A percentile compares a stretch with the other conserved stretches of the same genome.
Evolutionary conservation across 2,888 invertebrate species (phyloP).

Genomic region (Amaurobius ferox): DNA sequence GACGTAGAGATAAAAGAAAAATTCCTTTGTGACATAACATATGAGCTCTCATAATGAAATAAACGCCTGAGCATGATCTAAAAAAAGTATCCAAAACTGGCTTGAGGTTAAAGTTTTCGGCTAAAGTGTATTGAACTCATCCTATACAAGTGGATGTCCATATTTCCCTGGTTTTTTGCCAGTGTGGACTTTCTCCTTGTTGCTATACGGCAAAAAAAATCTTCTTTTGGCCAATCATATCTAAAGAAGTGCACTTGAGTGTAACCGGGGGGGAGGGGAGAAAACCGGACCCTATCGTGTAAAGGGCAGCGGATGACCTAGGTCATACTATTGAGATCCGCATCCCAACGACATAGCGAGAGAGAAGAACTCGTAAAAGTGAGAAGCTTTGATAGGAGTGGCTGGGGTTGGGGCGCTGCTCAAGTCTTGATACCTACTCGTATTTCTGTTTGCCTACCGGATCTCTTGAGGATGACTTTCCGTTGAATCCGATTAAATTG

Average conservation of each 20-base stretch:
- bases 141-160: not conserved
- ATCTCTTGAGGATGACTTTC: too few relatives aligned
- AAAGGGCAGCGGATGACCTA: conserved; percentile 47
- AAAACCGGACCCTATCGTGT: conserved; percentile 18
- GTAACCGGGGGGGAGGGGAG: not conserved
- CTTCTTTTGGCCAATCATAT: not conserved
- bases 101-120: not conserved
- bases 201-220: not conserved
- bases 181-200: not conserved
- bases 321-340: conserved; percentile 38
- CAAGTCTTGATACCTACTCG: not conserved
- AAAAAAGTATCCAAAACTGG: not conserved
- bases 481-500: too few relatives aligned
- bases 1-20: too few relatives aligned
- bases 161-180: not conserved
- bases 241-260: not conserved
- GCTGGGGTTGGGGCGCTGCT: not conserved
- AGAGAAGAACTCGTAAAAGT: conserved; percentile 42
- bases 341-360: conserved; percentile 12
- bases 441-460: not conserved
- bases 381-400: conserved; percentile 14
- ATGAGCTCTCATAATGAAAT: too few relatives aligned
- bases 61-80: not conserved
- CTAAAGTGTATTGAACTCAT: not conserved
- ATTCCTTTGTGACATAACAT: too few relatives aligned